A percentile compares a stretch with the other conserved stretches of the same genome.
Evolutionary conservation across 2,113 vertebrate species (phyloP).

Genomic region (Orycteropus afer): DNA sequence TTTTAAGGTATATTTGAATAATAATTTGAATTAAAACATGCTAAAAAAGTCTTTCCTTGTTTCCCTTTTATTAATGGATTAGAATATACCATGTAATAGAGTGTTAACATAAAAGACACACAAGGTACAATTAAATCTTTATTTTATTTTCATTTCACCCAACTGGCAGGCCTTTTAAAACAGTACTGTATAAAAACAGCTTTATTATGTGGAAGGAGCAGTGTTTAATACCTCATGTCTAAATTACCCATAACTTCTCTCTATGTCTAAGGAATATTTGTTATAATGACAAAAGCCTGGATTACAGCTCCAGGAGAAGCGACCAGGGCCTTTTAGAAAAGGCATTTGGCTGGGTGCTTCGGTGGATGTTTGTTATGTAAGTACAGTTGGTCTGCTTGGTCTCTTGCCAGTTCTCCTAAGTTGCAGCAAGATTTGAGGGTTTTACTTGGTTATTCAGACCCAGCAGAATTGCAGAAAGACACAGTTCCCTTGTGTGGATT

Average conservation of each 20-base stretch:
- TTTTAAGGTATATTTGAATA: conserved; percentile 9
- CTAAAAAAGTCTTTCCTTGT: neutral
- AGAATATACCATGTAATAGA: neutral
- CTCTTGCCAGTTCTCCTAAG: no score
- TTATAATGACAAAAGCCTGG: neutral
- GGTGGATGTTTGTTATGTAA: neutral
- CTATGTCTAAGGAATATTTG: neutral
- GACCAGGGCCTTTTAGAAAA: neutral
- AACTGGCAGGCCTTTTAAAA: neutral
- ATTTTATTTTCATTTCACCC: conserved; percentile 36
- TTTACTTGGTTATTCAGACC: neutral
- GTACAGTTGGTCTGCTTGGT: no score
- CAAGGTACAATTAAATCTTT: neutral
- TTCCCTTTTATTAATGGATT: neutral
- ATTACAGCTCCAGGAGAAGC: neutral
- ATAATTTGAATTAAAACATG: neutral
- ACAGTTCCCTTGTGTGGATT: neutral
- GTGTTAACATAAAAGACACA: neutral
- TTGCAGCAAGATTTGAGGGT: neutral
- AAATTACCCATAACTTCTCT: neutral
- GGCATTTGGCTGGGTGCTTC: neutral
- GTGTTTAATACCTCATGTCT: neutral
- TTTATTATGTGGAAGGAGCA: neutral
- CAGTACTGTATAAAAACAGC: neutral
- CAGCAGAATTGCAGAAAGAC: neutral